Percentiles rank a stretch among this genome's conserved stretches.
Evolutionary conservation across 2,113 vertebrate species (phyloP).

Genomic region (Strix uralensis): DNA sequence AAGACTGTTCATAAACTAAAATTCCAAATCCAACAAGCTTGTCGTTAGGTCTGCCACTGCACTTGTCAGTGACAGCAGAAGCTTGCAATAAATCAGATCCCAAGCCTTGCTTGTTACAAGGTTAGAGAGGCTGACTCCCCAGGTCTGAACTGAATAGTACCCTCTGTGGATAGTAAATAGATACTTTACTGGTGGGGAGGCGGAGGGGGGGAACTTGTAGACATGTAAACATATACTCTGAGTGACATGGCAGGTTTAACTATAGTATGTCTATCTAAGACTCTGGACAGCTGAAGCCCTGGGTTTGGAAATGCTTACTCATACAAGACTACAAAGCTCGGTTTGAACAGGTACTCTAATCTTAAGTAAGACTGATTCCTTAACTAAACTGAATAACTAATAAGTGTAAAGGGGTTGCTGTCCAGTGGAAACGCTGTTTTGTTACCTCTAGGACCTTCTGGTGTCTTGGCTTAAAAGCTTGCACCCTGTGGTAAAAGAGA

Average conservation of each 20-base stretch:
- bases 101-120: not conserved
- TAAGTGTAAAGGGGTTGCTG: not conserved
- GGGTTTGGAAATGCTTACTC: conserved; percentile 65
- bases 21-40: not conserved
- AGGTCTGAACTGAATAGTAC: not conserved
- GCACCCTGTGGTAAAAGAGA: not conserved
- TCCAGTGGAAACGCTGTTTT: not conserved
- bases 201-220: not conserved
- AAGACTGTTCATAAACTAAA: not conserved
- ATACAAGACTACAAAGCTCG: conserved; percentile 11
- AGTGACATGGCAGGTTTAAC: conserved; percentile 67
- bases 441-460: not conserved
- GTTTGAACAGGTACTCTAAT: not conserved
- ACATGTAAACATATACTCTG: conserved; percentile 54
- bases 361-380: not conserved
- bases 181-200: not conserved
- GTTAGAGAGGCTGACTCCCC: not conserved
- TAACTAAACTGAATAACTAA: not conserved
- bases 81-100: not conserved
- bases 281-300: conserved; percentile 54
- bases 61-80: not conserved
- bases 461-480: not conserved
- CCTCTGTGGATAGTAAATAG: conserved; percentile 26
- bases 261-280: conserved; percentile 49
- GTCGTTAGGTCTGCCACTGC: not conserved